Conservation (phyloP, 2,888 invertebrate species). For the Mythimna vitellina region DNA sequence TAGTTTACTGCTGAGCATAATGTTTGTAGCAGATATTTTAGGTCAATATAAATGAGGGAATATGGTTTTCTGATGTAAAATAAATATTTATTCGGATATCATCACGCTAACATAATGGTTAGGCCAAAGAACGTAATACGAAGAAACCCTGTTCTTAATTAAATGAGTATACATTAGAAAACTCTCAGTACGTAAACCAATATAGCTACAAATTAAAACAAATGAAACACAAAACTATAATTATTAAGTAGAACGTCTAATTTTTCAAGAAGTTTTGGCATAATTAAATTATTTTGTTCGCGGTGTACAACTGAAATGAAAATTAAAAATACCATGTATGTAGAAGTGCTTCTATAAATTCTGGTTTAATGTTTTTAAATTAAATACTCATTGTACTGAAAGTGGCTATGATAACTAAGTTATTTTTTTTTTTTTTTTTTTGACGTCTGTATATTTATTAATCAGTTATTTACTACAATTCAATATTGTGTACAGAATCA, state of each 20-base stretch:
- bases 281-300: conserved; percentile 1
- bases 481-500: not conserved
- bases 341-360: conserved; percentile 4
- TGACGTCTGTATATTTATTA: too few relatives aligned
- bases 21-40: not conserved
- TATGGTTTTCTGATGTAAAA: not conserved
- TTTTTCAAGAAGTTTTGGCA: not conserved
- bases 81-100: not conserved
- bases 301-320: not conserved
- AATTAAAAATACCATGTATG: conserved; percentile 24
- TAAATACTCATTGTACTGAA: conserved; percentile 11
- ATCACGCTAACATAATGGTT: not conserved
- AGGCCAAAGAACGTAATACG: too few relatives aligned
- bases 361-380: conserved; percentile 9
- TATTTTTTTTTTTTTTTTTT: too few relatives aligned
- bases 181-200: not conserved
- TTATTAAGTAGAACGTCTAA: not conserved
- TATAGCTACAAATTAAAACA: not conserved
- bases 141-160: too few relatives aligned
- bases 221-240: not conserved
- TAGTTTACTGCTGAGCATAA: not conserved
- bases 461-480: too few relatives aligned
- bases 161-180: not conserved
- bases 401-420: not conserved
- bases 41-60: not conserved